Base-by-base conservation (phyloP, 2,888 invertebrate genomes). In the Caenorhabditis afra region DNA sequence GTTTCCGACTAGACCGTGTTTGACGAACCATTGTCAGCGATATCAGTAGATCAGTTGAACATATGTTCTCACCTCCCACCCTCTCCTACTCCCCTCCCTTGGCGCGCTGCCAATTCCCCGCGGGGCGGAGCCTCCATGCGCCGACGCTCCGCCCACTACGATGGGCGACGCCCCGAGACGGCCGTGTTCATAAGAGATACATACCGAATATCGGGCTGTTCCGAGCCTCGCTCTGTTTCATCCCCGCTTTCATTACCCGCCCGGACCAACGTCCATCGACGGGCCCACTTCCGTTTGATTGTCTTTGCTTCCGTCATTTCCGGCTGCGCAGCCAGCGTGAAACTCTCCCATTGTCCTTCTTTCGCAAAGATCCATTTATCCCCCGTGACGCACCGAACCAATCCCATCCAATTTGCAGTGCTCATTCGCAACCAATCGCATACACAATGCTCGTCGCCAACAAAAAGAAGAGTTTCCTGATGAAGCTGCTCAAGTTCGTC, bases 401-500 rank as follows among this genome's bases (percentile, higher is more conserved):
- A 67, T 44, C 50, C 29, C 47, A 62, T 41, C 39, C 44, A 53
- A 45, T 71, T 71, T 57, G n/a, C 71, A 71, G 71, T 57, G 62
- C 70, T 29, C 29, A 5, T 55, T 65, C 47, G 47, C 55, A 20
- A 37, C 52, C 41, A 64, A 50, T 37, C 18, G 47, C 18, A 14
- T 16, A 4, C 47, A 55, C 52, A 29, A 45, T 35, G 70, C 47
- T 77, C n/a, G 67, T 65, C 53, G 77, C 65, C 16, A 70, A 70
- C 68, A 79, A 77, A 45, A 81, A 79, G 66, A 81, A 73, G 67
- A 73, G 71, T 23, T 64, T 83, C 49, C 62, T 83, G 55, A 75
- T 74, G 68, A 83, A 83, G 59, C 67, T 83, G 45, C 75, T 83
- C 73, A 81, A 80, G 49, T 81, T 83, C 22, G 83, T 83, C 55